A percentile compares a stretch with the other conserved stretches of the same genome.
phyloP scores from a whole-genome alignment of 2,797 vertebrate genomes.

The Periophthalmus magnuspinnatus region DNA sequence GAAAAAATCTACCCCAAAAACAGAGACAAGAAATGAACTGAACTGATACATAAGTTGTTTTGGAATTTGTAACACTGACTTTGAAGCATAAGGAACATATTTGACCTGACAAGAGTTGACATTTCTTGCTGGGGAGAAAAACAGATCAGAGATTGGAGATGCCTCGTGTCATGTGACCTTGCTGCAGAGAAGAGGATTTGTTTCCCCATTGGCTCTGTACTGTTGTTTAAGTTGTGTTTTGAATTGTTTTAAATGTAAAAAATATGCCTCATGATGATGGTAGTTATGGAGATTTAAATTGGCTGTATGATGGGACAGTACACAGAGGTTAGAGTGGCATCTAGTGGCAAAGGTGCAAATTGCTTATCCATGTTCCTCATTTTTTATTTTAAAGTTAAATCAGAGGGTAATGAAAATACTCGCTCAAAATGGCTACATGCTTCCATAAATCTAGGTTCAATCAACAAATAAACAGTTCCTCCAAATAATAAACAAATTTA shows the following conservation, averaged over 20 bases:
- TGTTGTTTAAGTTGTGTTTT: constrained; percentile 66
- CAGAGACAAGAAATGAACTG: constrained; percentile 40
- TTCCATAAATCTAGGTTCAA: not conserved
- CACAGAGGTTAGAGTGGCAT: not conserved
- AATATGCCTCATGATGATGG: constrained; percentile 46
- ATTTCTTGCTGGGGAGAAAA: not conserved
- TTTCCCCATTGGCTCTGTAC: constrained; percentile 57
- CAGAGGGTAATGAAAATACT: too few relatives aligned
- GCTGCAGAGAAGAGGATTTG: not conserved
- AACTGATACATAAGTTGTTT: not conserved
- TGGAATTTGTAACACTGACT: not conserved
- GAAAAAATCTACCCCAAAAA: constrained; percentile 99
- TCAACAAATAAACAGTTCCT: not conserved
- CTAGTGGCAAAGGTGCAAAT: not conserved
- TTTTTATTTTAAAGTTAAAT: not conserved
- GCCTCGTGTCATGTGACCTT: not conserved
- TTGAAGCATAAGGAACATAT: not conserved
- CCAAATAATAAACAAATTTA: not conserved
- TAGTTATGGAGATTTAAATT: not conserved
- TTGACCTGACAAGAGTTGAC: not conserved
- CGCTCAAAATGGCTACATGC: not conserved
- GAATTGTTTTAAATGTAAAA: constrained; percentile 55
- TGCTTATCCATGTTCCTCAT: not conserved
- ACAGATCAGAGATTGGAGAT: constrained; percentile 2
- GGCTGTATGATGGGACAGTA: not conserved